Percentiles rank a stretch among this genome's conserved stretches.
phyloP scores from a whole-genome alignment of 2,797 vertebrate species.

The Xenops minutus region DNA sequence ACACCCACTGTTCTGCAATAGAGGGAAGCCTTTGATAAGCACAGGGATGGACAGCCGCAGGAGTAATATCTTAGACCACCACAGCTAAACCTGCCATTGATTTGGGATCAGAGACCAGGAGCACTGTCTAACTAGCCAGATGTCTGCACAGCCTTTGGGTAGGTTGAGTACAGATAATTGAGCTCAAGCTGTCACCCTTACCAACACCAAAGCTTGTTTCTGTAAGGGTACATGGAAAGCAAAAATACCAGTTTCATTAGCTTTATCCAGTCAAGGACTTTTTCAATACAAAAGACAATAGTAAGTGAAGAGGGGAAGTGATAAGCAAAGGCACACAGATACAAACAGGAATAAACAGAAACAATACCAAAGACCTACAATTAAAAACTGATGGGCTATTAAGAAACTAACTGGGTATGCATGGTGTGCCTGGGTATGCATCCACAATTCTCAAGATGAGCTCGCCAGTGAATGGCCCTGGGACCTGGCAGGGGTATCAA shows the following conservation, averaged over 20 bases:
- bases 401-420: accelerated
- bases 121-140: background rate
- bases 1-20: accelerated
- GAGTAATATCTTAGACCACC: background rate
- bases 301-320: background rate
- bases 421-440: background rate
- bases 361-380: background rate
- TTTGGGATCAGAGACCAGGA: background rate
- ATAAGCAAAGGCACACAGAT: background rate
- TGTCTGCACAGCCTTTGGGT: background rate
- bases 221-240: background rate
- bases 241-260: background rate
- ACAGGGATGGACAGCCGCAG: background rate
- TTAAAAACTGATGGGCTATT: background rate
- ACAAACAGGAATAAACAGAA: background rate
- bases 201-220: background rate
- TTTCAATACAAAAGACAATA: background rate
- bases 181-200: background rate
- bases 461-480: background rate
- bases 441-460: background rate
- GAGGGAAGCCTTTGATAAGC: background rate
- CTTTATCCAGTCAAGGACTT: background rate
- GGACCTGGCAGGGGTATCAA: background rate
- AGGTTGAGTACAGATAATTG: background rate
- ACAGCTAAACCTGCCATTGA: background rate